Evolutionary conservation across 2,113 vertebrate species (phyloP).

Genomic region (Tachuris rubrigastra): DNA sequence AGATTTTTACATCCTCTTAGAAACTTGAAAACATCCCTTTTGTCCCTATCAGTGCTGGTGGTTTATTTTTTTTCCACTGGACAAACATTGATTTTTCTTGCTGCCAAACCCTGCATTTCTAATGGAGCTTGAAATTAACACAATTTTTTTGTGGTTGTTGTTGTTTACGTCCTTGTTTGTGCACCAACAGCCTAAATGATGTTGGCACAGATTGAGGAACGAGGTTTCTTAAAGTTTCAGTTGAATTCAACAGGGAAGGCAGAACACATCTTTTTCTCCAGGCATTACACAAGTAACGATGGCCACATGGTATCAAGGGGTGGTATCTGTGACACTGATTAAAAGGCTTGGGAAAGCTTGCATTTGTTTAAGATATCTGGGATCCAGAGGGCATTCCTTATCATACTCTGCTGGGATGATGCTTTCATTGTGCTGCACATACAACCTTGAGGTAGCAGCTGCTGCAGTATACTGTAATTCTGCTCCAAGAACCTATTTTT

Average conservation of each 20-base stretch:
- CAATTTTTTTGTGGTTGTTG: slow-evolving; percentile 16
- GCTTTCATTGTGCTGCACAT: neutral
- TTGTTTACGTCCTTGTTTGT: slow-evolving; percentile 58
- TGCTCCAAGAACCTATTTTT: neutral
- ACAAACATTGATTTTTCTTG: slow-evolving; percentile 72
- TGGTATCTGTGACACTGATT: neutral
- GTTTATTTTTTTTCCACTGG: slow-evolving; percentile 40
- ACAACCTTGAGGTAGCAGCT: neutral
- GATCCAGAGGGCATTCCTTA: neutral
- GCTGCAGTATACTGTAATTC: neutral
- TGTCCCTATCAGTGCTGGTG: neutral
- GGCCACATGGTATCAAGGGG: neutral
- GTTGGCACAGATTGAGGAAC: slow-evolving; percentile 25
- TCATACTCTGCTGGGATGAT: neutral
- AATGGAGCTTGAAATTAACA: slow-evolving; percentile 75
- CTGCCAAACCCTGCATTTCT: slow-evolving; percentile 61
- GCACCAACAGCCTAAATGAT: slow-evolving; percentile 33
- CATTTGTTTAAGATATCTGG: slow-evolving; percentile 1
- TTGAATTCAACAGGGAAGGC: neutral
- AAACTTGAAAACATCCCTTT: neutral
- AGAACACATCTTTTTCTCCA: neutral
- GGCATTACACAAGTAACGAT: neutral
- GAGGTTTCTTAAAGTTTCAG: slow-evolving; percentile 31
- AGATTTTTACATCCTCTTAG: slow-evolving; percentile 25
- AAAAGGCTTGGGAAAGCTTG: neutral